Conservation (phyloP, 2,888 invertebrate genomes). For the Hirtodrosophila alboralis region DNA sequence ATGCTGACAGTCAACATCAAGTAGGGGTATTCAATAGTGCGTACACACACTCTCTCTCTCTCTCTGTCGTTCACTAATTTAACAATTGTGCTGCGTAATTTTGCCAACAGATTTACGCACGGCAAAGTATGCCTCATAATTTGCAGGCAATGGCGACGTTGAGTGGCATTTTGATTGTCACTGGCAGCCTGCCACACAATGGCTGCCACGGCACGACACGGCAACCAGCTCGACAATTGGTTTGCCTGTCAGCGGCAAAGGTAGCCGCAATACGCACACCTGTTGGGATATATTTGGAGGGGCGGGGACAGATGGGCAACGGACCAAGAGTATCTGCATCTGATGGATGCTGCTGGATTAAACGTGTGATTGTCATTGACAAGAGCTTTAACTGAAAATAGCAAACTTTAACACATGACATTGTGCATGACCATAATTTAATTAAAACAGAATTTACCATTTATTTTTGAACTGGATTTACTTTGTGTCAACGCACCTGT, state of each 20-base stretch:
- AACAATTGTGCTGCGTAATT: conserved; percentile 65
- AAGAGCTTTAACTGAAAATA: conserved; percentile 10
- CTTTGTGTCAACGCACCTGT: conserved; percentile 53
- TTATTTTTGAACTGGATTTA: conserved; percentile 4
- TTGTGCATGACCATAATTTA: conserved; percentile 4
- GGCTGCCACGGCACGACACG: conserved; percentile 18
- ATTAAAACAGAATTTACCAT: conserved; percentile 11
- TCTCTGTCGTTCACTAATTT: background rate
- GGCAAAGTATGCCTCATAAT: conserved; percentile 41
- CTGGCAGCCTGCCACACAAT: conserved; percentile 46
- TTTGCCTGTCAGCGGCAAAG: conserved; percentile 54
- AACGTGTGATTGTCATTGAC: background rate
- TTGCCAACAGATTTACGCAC: conserved; percentile 26
- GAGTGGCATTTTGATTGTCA: conserved; percentile 60
- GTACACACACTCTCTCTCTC: background rate
- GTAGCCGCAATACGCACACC: conserved; percentile 40
- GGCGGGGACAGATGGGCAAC: background rate
- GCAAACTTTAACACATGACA: conserved; percentile 4
- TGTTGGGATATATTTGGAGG: conserved; percentile 34
- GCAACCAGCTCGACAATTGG: conserved; percentile 23
- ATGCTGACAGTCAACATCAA: conserved; percentile 7
- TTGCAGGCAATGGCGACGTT: conserved; percentile 21
- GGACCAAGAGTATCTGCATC: conserved; percentile 27
- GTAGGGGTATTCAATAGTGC: conserved; percentile 2
- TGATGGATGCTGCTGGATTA: conserved; percentile 18